Conservation (phyloP, 2,797 vertebrate species). For the Natrix natrix region DNA sequence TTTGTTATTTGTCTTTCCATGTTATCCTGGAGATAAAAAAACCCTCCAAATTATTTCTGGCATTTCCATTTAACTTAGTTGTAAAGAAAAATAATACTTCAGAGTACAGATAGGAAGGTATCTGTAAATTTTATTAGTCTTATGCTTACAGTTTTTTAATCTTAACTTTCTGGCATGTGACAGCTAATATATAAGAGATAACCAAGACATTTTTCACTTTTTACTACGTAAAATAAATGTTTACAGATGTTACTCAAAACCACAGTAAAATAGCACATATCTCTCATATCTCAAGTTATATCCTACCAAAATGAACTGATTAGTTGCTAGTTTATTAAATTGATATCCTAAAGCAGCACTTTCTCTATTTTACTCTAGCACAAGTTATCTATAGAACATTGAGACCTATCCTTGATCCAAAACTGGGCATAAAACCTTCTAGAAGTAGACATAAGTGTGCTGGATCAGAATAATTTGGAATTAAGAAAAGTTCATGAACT, state of each 20-base stretch:
- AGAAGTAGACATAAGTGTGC: background rate
- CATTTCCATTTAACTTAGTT: conserved; percentile 80
- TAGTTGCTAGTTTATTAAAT: background rate
- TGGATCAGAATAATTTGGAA: background rate
- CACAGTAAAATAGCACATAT: background rate
- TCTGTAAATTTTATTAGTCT: conserved; percentile 42
- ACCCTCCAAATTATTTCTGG: conserved; percentile 64
- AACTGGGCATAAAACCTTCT: background rate
- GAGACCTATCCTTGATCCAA: background rate
- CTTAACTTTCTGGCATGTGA: conserved; percentile 37
- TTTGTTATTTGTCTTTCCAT: conserved; percentile 78
- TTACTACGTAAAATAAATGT: background rate
- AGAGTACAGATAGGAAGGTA: conserved; percentile 72
- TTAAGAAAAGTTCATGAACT: background rate
- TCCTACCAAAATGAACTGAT: background rate
- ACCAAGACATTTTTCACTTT: conserved; percentile 3
- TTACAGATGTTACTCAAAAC: background rate
- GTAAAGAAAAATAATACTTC: conserved; percentile 63
- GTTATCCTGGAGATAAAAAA: conserved; percentile 75
- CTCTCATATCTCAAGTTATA: background rate
- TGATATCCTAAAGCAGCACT: background rate
- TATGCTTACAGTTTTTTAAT: conserved; percentile 14
- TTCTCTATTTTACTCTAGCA: background rate
- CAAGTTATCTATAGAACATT: background rate
- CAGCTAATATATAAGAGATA: conserved; percentile 42